Conservation (phyloP, 2,113 vertebrate species). For the Axis porcinus region DNA sequence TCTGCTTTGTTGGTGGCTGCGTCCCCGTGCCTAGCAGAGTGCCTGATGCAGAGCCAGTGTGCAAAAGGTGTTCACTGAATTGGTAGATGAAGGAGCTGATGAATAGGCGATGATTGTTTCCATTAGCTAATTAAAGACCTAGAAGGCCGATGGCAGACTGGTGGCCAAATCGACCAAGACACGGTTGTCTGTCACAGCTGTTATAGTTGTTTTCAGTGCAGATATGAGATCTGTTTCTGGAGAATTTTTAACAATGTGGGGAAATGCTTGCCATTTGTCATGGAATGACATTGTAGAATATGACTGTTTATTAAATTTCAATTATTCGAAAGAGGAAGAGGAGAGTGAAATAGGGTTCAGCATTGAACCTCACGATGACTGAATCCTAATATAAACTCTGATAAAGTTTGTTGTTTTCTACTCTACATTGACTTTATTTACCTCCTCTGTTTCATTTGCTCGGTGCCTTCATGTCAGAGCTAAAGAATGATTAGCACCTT, state of each 20-base stretch:
- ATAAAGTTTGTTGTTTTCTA: neutral
- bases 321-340: neutral
- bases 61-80: neutral
- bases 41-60: neutral
- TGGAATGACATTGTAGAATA: neutral
- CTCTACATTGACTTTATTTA: neutral
- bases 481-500: neutral
- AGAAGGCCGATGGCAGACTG: neutral
- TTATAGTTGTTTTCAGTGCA: neutral
- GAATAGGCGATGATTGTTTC: neutral
- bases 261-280: neutral
- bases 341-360: neutral
- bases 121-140: neutral
- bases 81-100: neutral
- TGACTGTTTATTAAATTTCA: neutral
- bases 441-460: neutral
- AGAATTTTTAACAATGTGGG: neutral
- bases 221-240: neutral
- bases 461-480: neutral
- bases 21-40: neutral
- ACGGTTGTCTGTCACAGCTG: neutral
- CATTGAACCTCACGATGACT: neutral
- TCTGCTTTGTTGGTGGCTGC: neutral
- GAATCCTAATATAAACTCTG: neutral
- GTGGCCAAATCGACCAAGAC: neutral